These are phyloP conservation scores for Asbolus verrucosus DNA, from an alignment of 1,140 invertebrate genomes.

Conservation along the genomic window DNA sequence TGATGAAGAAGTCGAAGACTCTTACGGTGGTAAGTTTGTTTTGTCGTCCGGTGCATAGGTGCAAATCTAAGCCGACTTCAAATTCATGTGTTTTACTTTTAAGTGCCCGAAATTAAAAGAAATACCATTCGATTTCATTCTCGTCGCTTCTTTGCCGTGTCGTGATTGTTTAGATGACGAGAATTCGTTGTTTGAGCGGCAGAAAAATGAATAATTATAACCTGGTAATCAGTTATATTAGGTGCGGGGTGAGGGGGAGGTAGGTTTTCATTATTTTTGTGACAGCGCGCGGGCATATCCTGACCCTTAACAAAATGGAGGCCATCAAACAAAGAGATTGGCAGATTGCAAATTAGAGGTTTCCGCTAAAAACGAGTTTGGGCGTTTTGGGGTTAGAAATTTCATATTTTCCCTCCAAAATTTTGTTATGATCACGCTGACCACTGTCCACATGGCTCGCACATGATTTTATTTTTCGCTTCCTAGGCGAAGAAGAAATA, in stretches of 20 bases:
- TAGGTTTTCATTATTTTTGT: conserved; percentile 67
- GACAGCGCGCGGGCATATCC: conserved; percentile 66
- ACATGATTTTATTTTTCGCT: conserved; percentile 52
- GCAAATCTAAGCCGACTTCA: conserved; percentile 53
- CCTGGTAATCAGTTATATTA: conserved; percentile 60
- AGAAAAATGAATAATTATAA: conserved; percentile 54
- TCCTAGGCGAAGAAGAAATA: conserved; percentile 76
- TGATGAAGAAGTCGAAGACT: conserved; percentile 82
- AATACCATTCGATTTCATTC: conserved; percentile 16
- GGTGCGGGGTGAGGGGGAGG: conserved; percentile 56
- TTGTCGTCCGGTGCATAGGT: conserved; percentile 52
- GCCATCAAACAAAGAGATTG: conserved; percentile 77
- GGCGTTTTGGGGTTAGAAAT: conserved; percentile 59
- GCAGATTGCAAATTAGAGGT: conserved; percentile 64
- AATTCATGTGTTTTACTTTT: conserved; percentile 50
- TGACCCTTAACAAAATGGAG: conserved; percentile 77
- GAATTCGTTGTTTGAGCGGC: conserved; percentile 5
- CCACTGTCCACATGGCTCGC: conserved; percentile 60
- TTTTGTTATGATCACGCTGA: conserved; percentile 58
- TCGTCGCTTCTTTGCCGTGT: background rate
- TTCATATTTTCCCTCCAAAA: conserved; percentile 62
- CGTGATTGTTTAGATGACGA: background rate
- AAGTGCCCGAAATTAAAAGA: conserved; percentile 38
- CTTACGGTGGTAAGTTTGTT: conserved; percentile 78
- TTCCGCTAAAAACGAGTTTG: conserved; percentile 45